Evolutionary conservation across 2,888 invertebrate genomes (phyloP), one percentile per base, ranked within the genome.

Genomic region (Eilema caniola): DNA sequence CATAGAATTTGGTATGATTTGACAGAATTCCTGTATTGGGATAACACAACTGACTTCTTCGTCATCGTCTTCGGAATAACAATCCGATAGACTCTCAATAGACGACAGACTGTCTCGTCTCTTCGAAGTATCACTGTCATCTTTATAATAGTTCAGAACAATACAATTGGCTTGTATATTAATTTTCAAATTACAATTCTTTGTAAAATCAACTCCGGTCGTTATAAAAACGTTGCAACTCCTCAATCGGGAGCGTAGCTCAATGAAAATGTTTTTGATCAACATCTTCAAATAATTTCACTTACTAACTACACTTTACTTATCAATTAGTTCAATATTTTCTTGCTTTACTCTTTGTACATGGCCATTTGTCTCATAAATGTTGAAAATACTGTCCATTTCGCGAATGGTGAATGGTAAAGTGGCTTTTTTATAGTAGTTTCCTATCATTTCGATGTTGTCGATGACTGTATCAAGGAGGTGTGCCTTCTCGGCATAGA

Each of bases 401-500:
- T 98, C 97, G 74, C 96, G 96, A 23, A 98, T 95, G 33, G 97
- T 96, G 93, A 98, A 99, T 0, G 98, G 97, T 75, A 99, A 87
- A 0, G 97, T 97, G 0, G 97, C 97, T 86, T 96, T 97, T 88
- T 97, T 96, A 91, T 99, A 99, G 92, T 98, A 99, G 84, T 98
- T 96, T 1, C 97, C 90, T 85, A 97, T 93, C 83, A 98, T 92
- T 93, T 98, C 97, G 79, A 99, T 96, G 88, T 99, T 99, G 88
- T 97, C 96, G 67, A 99, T 99, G 68, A 99, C 98, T 11, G 97
- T 97, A 62, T 97, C 96, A 16, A 99, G 95, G 70, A 99, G 93
- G 90, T 99, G 99, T 0, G 99, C 97, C 85, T 97, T 97, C 88
- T 99, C 98, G 20, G 97, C 97, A 92, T 96, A 96, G 84, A 98